phyloP scores from a whole-genome alignment of 2,888 invertebrate species.

The Dioctria linearis region DNA sequence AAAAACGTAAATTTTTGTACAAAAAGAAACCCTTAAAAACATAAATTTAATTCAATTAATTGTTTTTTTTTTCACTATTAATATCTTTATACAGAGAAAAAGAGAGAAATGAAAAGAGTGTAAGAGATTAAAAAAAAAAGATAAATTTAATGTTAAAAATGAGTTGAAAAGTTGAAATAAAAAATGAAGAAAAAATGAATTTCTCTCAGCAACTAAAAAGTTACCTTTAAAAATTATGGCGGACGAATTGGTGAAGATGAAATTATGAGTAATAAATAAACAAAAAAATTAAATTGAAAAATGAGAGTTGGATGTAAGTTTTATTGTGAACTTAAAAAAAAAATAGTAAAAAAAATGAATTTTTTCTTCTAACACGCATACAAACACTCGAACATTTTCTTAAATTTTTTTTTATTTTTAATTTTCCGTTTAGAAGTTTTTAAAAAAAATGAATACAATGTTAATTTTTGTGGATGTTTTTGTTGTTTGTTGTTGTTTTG shows the following conservation, averaged over 20 bases:
- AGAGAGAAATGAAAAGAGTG: slow-evolving; percentile 25
- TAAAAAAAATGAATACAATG: slow-evolving; percentile 36
- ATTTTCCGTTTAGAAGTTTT: neutral
- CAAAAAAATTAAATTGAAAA: slow-evolving; percentile 36
- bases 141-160: neutral
- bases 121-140: neutral
- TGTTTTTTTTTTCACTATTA: neutral
- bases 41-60: too few species aligned
- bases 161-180: neutral
- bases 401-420: too few species aligned
- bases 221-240: neutral
- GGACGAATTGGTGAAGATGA: neutral
- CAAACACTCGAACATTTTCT: slow-evolving; percentile 22
- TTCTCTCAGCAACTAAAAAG: slow-evolving; percentile 47
- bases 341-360: slow-evolving; percentile 2
- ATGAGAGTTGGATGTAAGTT: neutral
- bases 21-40: too few species aligned
- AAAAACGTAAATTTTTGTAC: too few species aligned
- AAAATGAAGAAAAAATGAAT: slow-evolving; percentile 21
- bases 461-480: slow-evolving; percentile 6
- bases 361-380: slow-evolving; percentile 27
- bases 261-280: slow-evolving; percentile 45
- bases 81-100: slow-evolving; percentile 13
- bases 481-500: neutral
- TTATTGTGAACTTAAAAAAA: slow-evolving; percentile 3